Percentiles rank a stretch among this genome's conserved stretches.
Evolutionary conservation across 2,888 invertebrate species (phyloP).

Genomic region (Stratiomys singularior): DNA sequence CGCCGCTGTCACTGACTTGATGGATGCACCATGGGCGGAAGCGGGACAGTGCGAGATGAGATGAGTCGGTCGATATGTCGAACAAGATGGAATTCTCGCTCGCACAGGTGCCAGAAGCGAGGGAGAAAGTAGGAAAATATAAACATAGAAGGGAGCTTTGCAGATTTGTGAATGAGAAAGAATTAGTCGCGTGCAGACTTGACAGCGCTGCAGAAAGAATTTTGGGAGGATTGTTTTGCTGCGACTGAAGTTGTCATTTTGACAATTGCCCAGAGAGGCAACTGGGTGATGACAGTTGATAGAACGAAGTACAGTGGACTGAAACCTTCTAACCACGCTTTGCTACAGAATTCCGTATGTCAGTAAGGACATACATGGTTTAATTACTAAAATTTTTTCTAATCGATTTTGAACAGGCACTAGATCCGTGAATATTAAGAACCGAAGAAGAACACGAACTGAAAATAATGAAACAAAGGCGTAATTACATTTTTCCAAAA

Average conservation of each 20-base stretch:
- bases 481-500: no score
- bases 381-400: no score
- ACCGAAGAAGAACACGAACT: no score
- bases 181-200: neutral
- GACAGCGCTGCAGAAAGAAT: neutral
- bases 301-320: no score
- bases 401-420: no score
- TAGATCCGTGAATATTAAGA: no score
- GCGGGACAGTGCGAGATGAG: neutral
- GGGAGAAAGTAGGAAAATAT: constrained; percentile 15
- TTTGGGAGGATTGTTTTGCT: neutral
- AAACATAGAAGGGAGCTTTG: constrained; percentile 30
- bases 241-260: neutral
- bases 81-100: constrained; percentile 7
- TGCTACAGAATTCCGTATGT: no score
- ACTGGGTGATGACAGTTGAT: no score
- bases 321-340: no score
- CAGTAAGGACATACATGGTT: no score
- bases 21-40: neutral
- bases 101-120: neutral
- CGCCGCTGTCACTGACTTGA: neutral
- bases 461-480: no score
- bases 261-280: neutral
- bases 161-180: constrained; percentile 11
- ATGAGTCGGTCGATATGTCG: neutral